Conservation (phyloP, 2,113 vertebrate species). For the Apaloderma vittatum region DNA sequence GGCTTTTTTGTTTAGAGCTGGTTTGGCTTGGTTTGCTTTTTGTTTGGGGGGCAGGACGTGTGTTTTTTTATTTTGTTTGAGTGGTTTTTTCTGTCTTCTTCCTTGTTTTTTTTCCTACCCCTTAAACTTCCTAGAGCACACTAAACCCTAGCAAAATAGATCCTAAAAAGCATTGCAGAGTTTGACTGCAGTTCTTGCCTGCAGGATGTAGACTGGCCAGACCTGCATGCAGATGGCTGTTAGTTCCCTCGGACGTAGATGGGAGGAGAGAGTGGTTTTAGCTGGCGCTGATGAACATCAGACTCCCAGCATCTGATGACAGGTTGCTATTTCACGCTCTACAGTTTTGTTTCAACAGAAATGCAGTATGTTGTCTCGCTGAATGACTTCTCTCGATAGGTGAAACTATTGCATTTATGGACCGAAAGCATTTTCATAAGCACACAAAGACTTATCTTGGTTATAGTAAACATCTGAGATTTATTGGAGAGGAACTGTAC, state of each 20-base stretch:
- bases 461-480: neutral
- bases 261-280: slow-evolving; percentile 51
- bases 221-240: slow-evolving; percentile 39
- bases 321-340: slow-evolving; percentile 76
- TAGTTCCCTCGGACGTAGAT: neutral
- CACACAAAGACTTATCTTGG: neutral
- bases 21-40: neutral
- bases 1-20: neutral
- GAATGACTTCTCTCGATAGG: slow-evolving; percentile 20
- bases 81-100: no score
- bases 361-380: slow-evolving; percentile 53
- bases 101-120: no score
- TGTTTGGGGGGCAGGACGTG: neutral
- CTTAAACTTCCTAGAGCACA: neutral
- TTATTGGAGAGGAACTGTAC: slow-evolving; percentile 14
- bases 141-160: neutral
- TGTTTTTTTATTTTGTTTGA: neutral
- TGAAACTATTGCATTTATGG: slow-evolving; percentile 20
- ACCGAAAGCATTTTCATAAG: slow-evolving; percentile 21
- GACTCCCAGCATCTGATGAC: slow-evolving; percentile 49
- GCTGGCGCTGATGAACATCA: slow-evolving; percentile 37
- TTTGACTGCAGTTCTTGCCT: neutral
- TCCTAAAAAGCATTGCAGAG: fast-evolving
- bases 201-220: neutral
- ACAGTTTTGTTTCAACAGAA: slow-evolving; percentile 69